phyloP scores from a whole-genome alignment of 2,797 vertebrate genomes.

The Acropternis orthonyx region DNA sequence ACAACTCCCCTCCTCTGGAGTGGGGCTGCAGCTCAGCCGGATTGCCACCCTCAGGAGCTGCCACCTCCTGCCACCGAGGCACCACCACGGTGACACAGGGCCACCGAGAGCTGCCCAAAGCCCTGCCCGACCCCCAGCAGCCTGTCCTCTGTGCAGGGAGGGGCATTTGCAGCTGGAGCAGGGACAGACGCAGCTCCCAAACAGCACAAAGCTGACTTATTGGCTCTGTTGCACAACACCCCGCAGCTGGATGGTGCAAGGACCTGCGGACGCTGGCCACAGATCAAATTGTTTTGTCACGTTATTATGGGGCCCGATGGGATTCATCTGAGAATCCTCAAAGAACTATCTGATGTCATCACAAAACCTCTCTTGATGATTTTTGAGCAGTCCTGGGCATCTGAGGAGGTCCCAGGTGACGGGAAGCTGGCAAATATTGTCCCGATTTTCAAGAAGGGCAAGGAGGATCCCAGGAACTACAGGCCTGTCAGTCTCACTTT shows the following conservation, averaged over 20 bases:
- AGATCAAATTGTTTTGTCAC: not conserved
- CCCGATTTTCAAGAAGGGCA: not conserved
- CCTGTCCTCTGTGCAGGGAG: not conserved
- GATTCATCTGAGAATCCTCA: not conserved
- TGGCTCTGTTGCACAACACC: not conserved
- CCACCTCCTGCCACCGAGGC: not conserved
- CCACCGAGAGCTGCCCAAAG: not conserved
- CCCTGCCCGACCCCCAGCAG: not conserved
- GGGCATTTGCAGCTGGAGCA: not conserved
- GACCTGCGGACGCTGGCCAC: not conserved
- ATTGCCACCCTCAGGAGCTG: not conserved
- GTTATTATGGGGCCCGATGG: not conserved
- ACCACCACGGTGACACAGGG: accelerated
- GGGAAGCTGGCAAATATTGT: not conserved
- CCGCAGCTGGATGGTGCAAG: not conserved
- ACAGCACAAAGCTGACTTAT: not conserved
- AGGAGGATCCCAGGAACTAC: not conserved
- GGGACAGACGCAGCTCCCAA: not conserved
- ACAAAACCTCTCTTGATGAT: not conserved
- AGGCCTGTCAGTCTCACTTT: not conserved
- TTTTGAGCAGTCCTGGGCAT: not conserved
- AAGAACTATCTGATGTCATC: not conserved
- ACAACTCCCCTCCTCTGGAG: not conserved
- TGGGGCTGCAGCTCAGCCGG: accelerated
- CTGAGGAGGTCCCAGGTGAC: not conserved